Base-by-base conservation (phyloP, 2,888 invertebrate genomes). In the Notocelia uddmanniana region DNA sequence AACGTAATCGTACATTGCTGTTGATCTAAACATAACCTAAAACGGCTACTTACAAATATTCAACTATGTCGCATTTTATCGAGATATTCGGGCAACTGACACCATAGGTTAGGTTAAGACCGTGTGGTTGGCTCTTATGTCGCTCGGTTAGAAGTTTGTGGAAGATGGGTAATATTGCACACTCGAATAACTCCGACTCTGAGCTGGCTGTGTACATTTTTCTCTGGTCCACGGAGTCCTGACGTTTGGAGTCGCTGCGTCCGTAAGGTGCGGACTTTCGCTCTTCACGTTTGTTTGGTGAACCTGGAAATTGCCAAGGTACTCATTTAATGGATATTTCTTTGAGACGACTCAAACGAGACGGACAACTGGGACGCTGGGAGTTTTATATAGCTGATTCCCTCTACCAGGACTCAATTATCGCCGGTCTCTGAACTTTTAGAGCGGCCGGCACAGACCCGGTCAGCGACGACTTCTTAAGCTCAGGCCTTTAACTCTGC, bases 21-120 rank as follows among this genome's bases (percentile, higher is more conserved):
- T 60, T 23, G 31, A 31, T 31, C 8, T 52, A 54, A 66, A 59
- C 31, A 54, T 34, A 68, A 37, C 41, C 41, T 71, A 59, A 55
- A 60, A 66, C 45, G 26, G 62, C 21, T 67, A 45, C 48, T 95
- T 96, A 98, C 90, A 98, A 96, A 91, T 98, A 98, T 86, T 98
- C 98, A 81, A 98, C 98, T 83, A 98, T 98, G 94, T 98, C 98
- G 95, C 98, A 98, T 93, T 98, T 98, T 81, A 98, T 98, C 75
- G 98, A 98, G 93, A 98, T 98, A 94, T 98, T 98, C 34, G 98
- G 98, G 88, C 98, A 98, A 83, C 98, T 98, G 79, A 97, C 96
- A 69, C 98, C 97, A 78, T 96, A 96, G 37, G 95, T 95, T 45
- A 96, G 95, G 85, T 96, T 96, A 21, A 96, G 94, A 68, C 95